Conservation (phyloP, 2,113 vertebrate genomes). For the Numenius arquata region DNA sequence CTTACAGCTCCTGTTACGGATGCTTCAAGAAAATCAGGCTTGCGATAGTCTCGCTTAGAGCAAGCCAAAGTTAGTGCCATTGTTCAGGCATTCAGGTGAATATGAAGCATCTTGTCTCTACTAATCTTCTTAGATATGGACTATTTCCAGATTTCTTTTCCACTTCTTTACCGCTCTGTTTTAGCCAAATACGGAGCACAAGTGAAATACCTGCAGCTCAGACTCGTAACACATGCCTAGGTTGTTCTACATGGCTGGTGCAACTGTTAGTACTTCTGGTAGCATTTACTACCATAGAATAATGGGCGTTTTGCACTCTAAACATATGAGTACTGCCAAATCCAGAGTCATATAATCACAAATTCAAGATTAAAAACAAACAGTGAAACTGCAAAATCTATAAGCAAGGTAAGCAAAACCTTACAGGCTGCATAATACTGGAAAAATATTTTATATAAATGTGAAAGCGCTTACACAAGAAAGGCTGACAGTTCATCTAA, state of each 20-base stretch:
- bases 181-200: not conserved
- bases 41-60: not conserved
- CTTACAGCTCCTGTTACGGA: not conserved
- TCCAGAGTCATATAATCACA: not conserved
- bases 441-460: not conserved
- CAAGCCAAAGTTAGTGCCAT: not conserved
- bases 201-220: not conserved
- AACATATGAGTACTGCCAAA: not conserved
- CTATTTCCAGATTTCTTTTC: not conserved
- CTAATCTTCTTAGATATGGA: not conserved
- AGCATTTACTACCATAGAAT: not conserved
- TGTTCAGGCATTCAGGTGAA: not conserved
- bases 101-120: not conserved
- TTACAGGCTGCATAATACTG: not conserved
- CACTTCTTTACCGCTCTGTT: not conserved
- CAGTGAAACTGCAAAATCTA: conserved; percentile 11
- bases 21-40: not conserved
- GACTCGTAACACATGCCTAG: not conserved
- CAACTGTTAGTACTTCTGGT: not conserved
- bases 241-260: not conserved
- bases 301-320: not conserved
- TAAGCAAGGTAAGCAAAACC: not conserved
- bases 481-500: not conserved
- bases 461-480: not conserved
- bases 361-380: conserved; percentile 16